phyloP scores from a whole-genome alignment of 1,140 invertebrate species.

The Propsilocerus akamusi region DNA sequence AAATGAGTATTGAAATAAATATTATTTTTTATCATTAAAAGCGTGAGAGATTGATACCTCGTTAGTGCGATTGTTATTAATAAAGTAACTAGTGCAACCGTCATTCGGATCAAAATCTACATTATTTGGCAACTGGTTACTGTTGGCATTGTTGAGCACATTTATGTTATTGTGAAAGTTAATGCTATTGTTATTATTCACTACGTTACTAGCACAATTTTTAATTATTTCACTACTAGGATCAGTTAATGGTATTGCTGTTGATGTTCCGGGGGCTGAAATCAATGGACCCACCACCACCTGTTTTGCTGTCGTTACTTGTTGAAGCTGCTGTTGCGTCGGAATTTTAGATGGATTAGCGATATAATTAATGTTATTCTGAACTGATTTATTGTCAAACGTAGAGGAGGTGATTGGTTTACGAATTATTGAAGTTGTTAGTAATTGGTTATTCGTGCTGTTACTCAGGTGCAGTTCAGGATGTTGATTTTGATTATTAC shows the following conservation, averaged over 20 bases:
- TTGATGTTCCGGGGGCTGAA: background rate
- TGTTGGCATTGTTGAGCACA: slow-evolving; percentile 2
- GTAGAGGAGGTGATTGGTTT: slow-evolving; percentile 3
- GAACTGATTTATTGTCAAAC: background rate
- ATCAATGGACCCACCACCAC: background rate
- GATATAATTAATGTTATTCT: background rate
- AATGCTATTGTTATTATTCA: too few species aligned
- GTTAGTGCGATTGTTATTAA: slow-evolving; percentile 1
- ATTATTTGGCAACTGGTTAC: slow-evolving; percentile 4
- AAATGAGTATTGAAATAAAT: background rate
- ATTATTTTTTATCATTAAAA: background rate
- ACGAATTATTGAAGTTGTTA: slow-evolving; percentile 1
- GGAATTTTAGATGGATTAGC: background rate
- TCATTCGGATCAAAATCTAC: background rate
- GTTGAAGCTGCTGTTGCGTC: background rate
- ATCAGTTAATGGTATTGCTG: background rate
- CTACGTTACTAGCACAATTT: background rate
- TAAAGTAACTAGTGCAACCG: background rate
- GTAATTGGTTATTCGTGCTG: slow-evolving; percentile 1
- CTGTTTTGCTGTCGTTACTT: background rate
- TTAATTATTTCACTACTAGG: background rate
- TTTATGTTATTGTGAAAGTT: background rate
- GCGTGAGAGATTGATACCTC: background rate
- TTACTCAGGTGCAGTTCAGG: background rate
- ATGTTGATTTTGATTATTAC: background rate